Evolutionary conservation across 2,797 vertebrate species (phyloP).

Genomic region (Micrastur ruficollis): DNA sequence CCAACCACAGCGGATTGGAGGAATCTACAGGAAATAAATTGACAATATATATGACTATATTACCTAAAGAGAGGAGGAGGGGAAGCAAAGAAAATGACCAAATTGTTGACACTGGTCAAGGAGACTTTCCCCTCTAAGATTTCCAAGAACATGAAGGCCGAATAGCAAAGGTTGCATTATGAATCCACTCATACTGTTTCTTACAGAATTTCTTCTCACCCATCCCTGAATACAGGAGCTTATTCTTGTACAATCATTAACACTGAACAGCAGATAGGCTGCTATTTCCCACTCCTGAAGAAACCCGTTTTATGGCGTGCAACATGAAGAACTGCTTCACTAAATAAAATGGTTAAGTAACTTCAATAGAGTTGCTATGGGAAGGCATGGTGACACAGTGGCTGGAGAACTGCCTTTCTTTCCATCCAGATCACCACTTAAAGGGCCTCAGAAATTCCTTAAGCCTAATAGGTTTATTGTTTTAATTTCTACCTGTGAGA

Average conservation of each 20-base stretch:
- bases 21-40: conserved; percentile 57
- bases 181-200: conserved; percentile 9
- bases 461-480: not conserved
- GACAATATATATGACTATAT: conserved; percentile 48
- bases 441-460: not conserved
- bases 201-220: not conserved
- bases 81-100: conserved; percentile 22
- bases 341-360: not conserved
- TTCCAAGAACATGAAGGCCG: conserved; percentile 31
- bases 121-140: conserved; percentile 53
- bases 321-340: not conserved
- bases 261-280: not conserved
- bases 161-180: conserved; percentile 41
- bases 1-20: conserved; percentile 50
- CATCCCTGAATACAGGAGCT: not conserved
- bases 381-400: not conserved
- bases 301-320: not conserved
- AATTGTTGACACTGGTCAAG: conserved; percentile 57
- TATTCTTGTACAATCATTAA: not conserved
- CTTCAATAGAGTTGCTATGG: not conserved
- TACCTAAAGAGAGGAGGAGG: conserved; percentile 18
- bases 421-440: not conserved
- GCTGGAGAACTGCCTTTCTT: not conserved
- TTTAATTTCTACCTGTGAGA: not conserved
- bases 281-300: conserved; percentile 26